Evolutionary conservation across 2,888 invertebrate species (phyloP), one percentile per base, ranked within the genome.

Genomic region (Anorthoa munda): DNA sequence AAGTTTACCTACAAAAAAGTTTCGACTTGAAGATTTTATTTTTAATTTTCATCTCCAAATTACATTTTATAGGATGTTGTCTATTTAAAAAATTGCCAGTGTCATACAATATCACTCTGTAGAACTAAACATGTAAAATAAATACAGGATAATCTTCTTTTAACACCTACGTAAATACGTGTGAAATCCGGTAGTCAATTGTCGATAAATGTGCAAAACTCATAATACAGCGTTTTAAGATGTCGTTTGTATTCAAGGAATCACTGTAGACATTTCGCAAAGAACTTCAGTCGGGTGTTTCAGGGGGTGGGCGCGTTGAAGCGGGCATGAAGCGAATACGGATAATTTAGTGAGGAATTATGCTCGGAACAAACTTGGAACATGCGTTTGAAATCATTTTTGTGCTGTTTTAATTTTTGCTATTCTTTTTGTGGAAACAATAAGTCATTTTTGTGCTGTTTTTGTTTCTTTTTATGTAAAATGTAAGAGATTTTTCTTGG

Each of bases 161-260:
- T 72, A 68, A 68, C 68, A 65, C 71, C 70, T 59, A 75, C 73
- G 61, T 82, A 86, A 88, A 86, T 85, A 89, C 84, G 88, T 90
- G 90, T 83, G 85, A 89, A 90, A 86, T 87, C 83, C 88, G 85
- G 86, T 88, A 92, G 91, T 90, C 92, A 91, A 94, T 93, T 89
- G 91, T 81, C 90, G 91, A 92, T 92, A 92, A 95, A 93, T 93
- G 93, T 94, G 93, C 92, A 92, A 91, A 95, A 94, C 90, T 95
- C 95, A 93, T 95, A 95, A 95, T 94, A 93, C 90, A 93, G 76
- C 90, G 88, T 91, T 93, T 93, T 93, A 94, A 92, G 89, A 88
- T 91, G 94, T 96, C 96, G 94, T 96, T 96, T 96, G 96, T 96
- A 96, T 96, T 96, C 96, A 95, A 93, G 94, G 95, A 96, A 96